These are phyloP conservation scores for Solenodon paradoxus DNA, from an alignment of 2,113 vertebrate genomes.

Conservation along the genomic window DNA sequence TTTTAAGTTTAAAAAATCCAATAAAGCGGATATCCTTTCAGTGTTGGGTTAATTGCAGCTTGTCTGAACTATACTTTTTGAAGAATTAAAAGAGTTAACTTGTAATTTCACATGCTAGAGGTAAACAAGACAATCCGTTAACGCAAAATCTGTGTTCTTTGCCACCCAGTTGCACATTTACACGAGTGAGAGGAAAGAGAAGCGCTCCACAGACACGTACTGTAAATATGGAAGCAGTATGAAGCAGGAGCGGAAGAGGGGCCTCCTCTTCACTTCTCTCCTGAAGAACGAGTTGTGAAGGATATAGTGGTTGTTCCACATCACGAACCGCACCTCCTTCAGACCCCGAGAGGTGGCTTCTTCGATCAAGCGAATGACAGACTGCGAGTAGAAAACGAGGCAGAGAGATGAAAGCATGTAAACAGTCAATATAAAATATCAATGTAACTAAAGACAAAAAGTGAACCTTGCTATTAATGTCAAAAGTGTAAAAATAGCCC, in stretches of 20 bases:
- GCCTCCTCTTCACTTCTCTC: constrained; percentile 94
- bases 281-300: constrained; percentile 95
- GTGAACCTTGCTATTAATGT: constrained; percentile 20
- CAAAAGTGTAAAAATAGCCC: constrained; percentile 31
- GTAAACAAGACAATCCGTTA: neutral
- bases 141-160: constrained; percentile 4
- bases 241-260: constrained; percentile 92
- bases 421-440: constrained; percentile 14
- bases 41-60: neutral
- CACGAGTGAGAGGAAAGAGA: neutral
- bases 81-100: constrained; percentile 45
- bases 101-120: constrained; percentile 6
- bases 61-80: constrained; percentile 11
- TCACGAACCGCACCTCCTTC: constrained; percentile 96
- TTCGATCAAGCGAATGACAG: constrained; percentile 94
- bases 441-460: constrained; percentile 23
- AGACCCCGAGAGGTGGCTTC: constrained; percentile 93
- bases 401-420: constrained; percentile 3
- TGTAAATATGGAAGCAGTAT: constrained; percentile 93
- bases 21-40: neutral
- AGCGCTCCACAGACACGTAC: constrained; percentile 81
- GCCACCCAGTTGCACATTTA: neutral
- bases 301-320: constrained; percentile 97
- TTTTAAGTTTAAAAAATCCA: constrained; percentile 14
- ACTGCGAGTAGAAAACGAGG: constrained; percentile 79